Evolutionary conservation across 2,888 invertebrate species (phyloP), one percentile per base, ranked within the genome.

Genomic region (Podotricha telesiphe): DNA sequence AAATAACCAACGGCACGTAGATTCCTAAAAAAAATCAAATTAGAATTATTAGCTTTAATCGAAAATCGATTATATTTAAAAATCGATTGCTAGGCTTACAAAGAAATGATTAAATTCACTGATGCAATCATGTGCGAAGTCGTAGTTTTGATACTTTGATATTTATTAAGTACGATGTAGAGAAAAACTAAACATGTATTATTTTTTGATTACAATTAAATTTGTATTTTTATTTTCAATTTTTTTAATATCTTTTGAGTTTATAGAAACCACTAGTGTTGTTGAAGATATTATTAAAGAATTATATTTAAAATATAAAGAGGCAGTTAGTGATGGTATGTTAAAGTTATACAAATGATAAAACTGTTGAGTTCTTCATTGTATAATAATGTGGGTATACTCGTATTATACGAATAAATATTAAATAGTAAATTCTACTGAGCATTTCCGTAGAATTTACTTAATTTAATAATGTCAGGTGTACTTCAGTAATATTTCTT

Each of bases 61-160:
- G n/a, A 37, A 37, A 37, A 37, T 37, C 37, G 37, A 37, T 37
- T 37, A 4, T 28, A 28, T 28, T 37, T 8, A 37, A 37, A 37
- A 8, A 37, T 6, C 28, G 28, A 37, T 37, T 8, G 37, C 3
- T 8, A 20, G 15, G 3, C 20, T 15, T n/a, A 40, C n/a, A 22
- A n/a, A 20, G 15, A 45, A 45, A 22, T 48, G 34, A 62, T 62
- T 62, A 62, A 62, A 62, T 37, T 48, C 81, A 82, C 13, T 67
- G 73, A 75, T 76, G 84, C 86, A 68, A 81, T 84, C 82, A 85
- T n/a, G 76, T 69, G 63, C 22, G 71, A 74, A 73, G 40, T 67
- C 64, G 70, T 19, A 50, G 68, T 73, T 77, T 69, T 45, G 59
- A 37, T 64, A 55, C 65, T 62, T 56, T 34, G 20, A 66, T 65